A percentile compares a stretch with the other conserved stretches of the same genome.
Evolutionary conservation across 2,888 invertebrate species (phyloP).

Genomic region (Notodonta ziczac): DNA sequence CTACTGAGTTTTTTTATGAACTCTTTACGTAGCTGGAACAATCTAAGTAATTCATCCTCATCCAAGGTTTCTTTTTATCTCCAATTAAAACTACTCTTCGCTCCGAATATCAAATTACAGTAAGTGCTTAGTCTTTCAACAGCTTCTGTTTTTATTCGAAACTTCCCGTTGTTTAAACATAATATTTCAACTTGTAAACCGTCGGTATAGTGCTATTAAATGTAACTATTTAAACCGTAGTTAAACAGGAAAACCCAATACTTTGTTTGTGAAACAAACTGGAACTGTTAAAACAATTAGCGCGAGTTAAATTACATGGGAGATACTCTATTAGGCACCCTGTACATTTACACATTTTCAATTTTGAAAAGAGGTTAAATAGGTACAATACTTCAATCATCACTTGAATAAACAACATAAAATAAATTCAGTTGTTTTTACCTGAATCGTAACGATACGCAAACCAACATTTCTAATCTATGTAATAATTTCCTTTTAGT

Average conservation of each 20-base stretch:
- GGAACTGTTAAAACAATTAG: constrained; percentile 29
- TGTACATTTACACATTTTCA: constrained; percentile 7
- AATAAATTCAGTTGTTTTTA: too few relatives aligned
- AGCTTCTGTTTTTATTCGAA: constrained; percentile 27
- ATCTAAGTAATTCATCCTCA: too few relatives aligned
- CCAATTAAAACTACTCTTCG: background rate
- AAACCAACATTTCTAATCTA: background rate
- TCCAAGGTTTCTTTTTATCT: too few relatives aligned
- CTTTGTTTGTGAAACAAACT: constrained; percentile 34
- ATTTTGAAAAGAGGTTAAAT: too few relatives aligned
- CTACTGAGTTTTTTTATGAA: too few relatives aligned
- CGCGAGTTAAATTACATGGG: constrained; percentile 10
- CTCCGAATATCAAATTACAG: background rate
- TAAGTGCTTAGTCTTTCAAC: constrained; percentile 12
- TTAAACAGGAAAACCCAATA: constrained; percentile 37
- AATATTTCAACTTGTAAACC: constrained; percentile 35
- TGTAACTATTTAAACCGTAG: constrained; percentile 38
- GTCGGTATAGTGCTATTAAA: constrained; percentile 32
- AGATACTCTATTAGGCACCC: background rate
- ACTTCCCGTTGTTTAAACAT: constrained; percentile 20
- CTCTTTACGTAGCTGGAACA: too few relatives aligned
- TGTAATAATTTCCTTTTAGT: constrained; percentile 49
- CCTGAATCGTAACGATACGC: too few relatives aligned
- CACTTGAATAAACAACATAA: too few relatives aligned
- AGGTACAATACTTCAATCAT: too few relatives aligned